Conservation (phyloP, 2,888 invertebrate genomes). For the Xanthorhoe spadicearia region DNA sequence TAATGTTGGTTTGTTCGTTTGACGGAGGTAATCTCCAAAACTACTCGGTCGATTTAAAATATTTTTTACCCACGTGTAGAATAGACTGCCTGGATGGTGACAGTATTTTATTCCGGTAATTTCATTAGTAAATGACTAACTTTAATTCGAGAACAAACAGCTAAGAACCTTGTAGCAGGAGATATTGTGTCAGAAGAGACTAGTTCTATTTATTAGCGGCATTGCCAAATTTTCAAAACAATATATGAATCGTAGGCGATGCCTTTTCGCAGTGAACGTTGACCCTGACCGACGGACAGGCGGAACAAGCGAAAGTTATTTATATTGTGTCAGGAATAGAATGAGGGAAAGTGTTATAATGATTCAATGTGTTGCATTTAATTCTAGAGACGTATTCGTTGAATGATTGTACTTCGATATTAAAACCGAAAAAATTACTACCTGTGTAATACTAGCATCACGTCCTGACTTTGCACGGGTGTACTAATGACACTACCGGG, state of each 20-base stretch:
- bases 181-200: not conserved
- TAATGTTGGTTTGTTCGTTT: too few relatives aligned
- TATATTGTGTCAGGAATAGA: constrained; percentile 51
- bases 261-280: constrained; percentile 17
- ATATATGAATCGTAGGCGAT: not conserved
- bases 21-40: too few relatives aligned
- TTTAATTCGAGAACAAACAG: too few relatives aligned
- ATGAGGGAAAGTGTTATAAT: constrained; percentile 39
- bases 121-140: too few relatives aligned
- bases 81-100: too few relatives aligned
- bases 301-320: constrained; percentile 51
- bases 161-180: too few relatives aligned
- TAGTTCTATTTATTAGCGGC: not conserved
- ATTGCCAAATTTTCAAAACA: not conserved
- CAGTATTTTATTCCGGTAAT: too few relatives aligned
- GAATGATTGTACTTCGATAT: not conserved
- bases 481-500: too few relatives aligned
- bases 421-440: not conserved
- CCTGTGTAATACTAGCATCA: too few relatives aligned
- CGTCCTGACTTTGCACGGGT: too few relatives aligned
- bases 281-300: constrained; percentile 37
- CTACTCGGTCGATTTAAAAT: too few relatives aligned
- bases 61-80: too few relatives aligned
- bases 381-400: not conserved
- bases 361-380: constrained; percentile 10